Evolutionary conservation across 2,797 vertebrate genomes (phyloP), one percentile per base, ranked within the genome.

Genomic region (Gila robusta): DNA sequence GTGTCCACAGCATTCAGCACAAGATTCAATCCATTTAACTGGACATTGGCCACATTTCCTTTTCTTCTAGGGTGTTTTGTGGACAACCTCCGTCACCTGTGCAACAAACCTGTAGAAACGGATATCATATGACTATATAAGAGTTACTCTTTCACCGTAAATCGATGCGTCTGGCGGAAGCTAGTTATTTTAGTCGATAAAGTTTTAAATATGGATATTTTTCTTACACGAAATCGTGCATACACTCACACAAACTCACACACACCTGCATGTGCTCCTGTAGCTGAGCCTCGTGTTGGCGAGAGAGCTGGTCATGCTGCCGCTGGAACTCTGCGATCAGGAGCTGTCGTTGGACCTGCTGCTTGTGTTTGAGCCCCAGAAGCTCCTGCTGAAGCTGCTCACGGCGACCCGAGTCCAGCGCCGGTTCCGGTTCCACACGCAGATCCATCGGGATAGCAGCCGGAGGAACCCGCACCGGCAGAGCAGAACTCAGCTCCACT

Each of bases 351-450:
- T 99, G 98, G 91, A 99, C 97, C 95, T 99, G 98, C 94, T 99
- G 98, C 91, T 98, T 98, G 95, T 99, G 98, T 92, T 99, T 99
- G 37, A 99, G 96, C 0, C 96, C 93, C 92, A 99, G 93, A 17
- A 99, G 96, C 94, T 99, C 98, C 93, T 99, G 98, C 94, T 99
- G 98, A 82, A 99, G 96, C 93, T 98, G 98, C 87, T 99, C 97
- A 0, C 96, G 95, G n/a, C 94, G 93, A 0, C 91, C 89, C 0
- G 95, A 92, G 81, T 96, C 96, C 0, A 92, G 86, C 85, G 93
- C 91, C 0, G 95, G 93, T 90, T 94, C 92, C 5, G 94, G 81
- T 62, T 99, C 98, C 92, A 99, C 94, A 1, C 97, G 96, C 87
- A 99, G 96, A 89, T 99, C 98, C 98, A 99, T 99, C 26, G 98